A percentile compares a stretch with the other conserved stretches of the same genome.
These are phyloP conservation scores for Typhlichthys eigenmanni DNA, from an alignment of 2,797 vertebrate species.

Conservation along the genomic window DNA sequence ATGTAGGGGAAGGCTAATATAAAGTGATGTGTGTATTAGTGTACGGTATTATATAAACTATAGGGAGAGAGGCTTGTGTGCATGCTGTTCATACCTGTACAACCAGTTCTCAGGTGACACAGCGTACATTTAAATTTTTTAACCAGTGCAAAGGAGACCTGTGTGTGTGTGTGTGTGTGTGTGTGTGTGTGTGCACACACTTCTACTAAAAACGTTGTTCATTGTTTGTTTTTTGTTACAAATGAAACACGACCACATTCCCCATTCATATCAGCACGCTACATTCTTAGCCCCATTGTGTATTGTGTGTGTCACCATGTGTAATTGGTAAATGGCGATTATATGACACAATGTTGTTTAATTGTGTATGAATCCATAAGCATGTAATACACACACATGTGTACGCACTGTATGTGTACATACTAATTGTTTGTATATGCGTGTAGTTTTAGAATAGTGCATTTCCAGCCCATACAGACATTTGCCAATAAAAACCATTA, in stretches of 20 bases:
- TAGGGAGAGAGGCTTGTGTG: not conserved
- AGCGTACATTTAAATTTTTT: no score
- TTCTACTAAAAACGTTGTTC: no score
- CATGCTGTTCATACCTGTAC: slow-evolving; percentile 50
- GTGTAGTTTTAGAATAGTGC: slow-evolving; percentile 25
- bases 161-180: no score
- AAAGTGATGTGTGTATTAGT: no score
- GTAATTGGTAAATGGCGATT: no score
- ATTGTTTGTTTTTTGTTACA: slow-evolving; percentile 4
- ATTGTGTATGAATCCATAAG: no score
- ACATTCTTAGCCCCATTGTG: not conserved
- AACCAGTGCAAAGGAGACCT: no score
- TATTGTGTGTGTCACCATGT: not conserved
- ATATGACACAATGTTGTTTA: no score
- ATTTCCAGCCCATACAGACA: slow-evolving; percentile 14
- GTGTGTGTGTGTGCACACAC: no score
- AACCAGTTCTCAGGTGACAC: slow-evolving; percentile 52
- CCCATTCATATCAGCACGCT: not conserved
- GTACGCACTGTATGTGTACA: not conserved
- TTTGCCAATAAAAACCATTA: slow-evolving; percentile 18
- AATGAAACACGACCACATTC: no score
- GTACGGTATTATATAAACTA: no score
- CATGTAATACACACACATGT: slow-evolving; percentile 4
- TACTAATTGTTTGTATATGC: not conserved
- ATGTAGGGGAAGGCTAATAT: no score